phyloP scores from a whole-genome alignment of 2,797 vertebrate species.

The Sebastes matsubarae region DNA sequence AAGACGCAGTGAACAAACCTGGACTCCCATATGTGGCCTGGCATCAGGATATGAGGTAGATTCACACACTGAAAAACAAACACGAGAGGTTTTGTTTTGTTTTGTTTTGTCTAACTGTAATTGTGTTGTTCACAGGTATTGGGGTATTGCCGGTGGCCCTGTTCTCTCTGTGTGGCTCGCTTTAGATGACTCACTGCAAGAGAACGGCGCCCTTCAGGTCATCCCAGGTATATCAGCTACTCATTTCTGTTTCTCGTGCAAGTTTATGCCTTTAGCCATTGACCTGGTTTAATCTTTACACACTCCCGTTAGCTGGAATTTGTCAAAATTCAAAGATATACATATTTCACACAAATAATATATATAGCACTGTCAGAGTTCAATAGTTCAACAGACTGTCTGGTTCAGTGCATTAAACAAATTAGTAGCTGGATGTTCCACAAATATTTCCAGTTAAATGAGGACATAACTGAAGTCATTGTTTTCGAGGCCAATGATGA shows the following conservation, averaged over 20 bases:
- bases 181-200: slow-evolving; percentile 82
- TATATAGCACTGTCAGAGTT: not conserved
- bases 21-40: slow-evolving; percentile 83
- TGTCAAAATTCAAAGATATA: not conserved
- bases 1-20: not conserved
- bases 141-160: slow-evolving; percentile 84
- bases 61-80: not conserved
- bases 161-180: slow-evolving; percentile 85
- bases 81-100: not conserved
- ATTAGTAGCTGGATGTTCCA: not conserved
- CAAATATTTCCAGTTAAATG: not conserved
- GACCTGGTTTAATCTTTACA: not conserved
- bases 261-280: not conserved
- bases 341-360: not conserved
- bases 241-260: not conserved
- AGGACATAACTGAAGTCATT: not conserved
- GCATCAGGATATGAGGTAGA: slow-evolving; percentile 87
- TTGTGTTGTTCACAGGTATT: slow-evolving; percentile 74
- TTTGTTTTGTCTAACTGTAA: slow-evolving; percentile 1
- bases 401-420: not conserved
- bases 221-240: slow-evolving; percentile 80
- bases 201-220: slow-evolving; percentile 84
- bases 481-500: not conserved
- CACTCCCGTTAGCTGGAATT: not conserved
- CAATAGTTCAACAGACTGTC: not conserved